These are phyloP conservation scores for Eunapius fragilis DNA, from an alignment of 37 sponge, comb jelly and placozoan genomes.

Conservation along the genomic window DNA sequence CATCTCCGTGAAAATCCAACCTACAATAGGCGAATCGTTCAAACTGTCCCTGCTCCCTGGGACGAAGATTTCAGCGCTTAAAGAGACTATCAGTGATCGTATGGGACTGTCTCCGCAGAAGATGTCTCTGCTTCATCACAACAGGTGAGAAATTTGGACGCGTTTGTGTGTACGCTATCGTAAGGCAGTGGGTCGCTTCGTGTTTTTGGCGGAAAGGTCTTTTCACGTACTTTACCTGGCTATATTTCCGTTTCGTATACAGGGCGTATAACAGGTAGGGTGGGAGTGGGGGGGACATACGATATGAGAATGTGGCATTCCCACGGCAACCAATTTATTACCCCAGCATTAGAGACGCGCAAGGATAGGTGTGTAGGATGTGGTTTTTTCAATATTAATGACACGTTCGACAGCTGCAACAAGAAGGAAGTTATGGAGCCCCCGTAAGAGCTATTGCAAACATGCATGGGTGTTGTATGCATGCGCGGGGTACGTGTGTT, in stretches of 20 bases:
- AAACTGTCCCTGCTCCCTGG: constrained; percentile 24
- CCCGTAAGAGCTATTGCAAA: neutral
- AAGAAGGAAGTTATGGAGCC: neutral
- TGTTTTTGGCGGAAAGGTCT: neutral
- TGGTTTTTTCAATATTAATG: neutral
- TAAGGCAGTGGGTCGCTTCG: neutral
- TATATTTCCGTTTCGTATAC: neutral
- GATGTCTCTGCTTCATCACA: constrained; percentile 54
- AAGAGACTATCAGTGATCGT: constrained; percentile 62
- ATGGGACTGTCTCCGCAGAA: constrained; percentile 71
- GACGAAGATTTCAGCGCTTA: constrained; percentile 31
- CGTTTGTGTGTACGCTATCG: neutral
- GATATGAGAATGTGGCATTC: neutral
- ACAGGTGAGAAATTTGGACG: constrained; percentile 29
- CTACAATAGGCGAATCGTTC: constrained; percentile 60
- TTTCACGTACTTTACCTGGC: neutral
- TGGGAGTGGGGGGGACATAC: neutral
- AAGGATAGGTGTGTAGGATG: neutral
- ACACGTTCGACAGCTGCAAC: neutral
- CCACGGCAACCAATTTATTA: neutral
- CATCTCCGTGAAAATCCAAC: constrained; percentile 50
- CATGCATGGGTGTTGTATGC: constrained; percentile 28
- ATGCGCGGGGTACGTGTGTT: constrained; percentile 22
- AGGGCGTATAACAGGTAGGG: neutral
- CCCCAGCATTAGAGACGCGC: neutral